Conservation (phyloP, 2,113 vertebrate genomes). For the Crotalus viridis region DNA sequence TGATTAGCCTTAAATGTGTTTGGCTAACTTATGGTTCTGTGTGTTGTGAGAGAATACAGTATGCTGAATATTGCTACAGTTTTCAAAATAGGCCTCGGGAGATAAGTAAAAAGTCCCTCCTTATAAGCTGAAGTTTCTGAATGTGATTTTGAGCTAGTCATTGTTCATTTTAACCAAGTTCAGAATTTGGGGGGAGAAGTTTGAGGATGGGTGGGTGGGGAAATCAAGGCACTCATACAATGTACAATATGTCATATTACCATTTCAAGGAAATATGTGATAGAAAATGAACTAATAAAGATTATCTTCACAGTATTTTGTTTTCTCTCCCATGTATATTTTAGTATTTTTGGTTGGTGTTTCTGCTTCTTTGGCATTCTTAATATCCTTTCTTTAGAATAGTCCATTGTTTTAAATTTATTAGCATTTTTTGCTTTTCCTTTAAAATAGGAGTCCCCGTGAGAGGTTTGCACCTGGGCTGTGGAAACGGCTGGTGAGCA, state of each 20-base stretch:
- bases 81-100: not conserved
- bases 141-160: not conserved
- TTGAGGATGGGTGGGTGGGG: not conserved
- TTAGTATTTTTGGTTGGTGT: not conserved
- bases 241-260: not conserved
- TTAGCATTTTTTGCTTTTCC: too few relatives aligned
- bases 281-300: not conserved
- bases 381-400: not conserved
- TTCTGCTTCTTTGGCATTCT: not conserved
- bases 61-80: not conserved
- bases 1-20: not conserved
- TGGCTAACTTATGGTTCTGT: not conserved
- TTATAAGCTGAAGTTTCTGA: not conserved
- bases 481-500: too few relatives aligned
- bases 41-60: not conserved
- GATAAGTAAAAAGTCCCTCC: not conserved
- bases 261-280: not conserved
- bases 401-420: not conserved
- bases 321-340: not conserved
- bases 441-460: too few relatives aligned
- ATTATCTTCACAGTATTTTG: not conserved
- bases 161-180: not conserved
- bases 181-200: not conserved
- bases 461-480: too few relatives aligned
- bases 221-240: not conserved